These are phyloP conservation scores for Copidosoma floridanum DNA, from an alignment of 1,140 invertebrate species.

Conservation along the genomic window DNA sequence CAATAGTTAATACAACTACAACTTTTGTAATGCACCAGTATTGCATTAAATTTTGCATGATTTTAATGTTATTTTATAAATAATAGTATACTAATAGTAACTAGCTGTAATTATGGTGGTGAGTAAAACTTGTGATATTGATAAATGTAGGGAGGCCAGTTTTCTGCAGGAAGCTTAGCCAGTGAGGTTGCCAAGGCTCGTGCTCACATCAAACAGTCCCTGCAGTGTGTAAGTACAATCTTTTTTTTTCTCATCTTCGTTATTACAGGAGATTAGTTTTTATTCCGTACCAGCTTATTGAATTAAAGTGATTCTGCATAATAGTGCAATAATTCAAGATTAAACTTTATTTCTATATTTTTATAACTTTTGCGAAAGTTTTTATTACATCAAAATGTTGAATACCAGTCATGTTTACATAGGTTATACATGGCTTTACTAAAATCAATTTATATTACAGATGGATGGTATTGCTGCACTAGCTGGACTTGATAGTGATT, in stretches of 20 bases:
- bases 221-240: slow-evolving; percentile 60
- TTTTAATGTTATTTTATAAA: no score
- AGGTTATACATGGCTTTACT: no score
- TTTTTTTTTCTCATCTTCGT: background rate
- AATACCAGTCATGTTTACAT: no score
- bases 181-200: slow-evolving; percentile 60
- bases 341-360: background rate
- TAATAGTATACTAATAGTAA: no score
- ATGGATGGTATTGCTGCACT: slow-evolving; percentile 44
- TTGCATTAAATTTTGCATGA: no score
- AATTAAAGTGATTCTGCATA: background rate
- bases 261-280: slow-evolving; percentile 15
- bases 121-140: slow-evolving; percentile 45
- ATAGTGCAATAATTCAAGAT: no score
- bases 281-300: slow-evolving; percentile 12
- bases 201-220: slow-evolving; percentile 60
- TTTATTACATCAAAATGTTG: background rate
- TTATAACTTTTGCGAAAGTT: background rate
- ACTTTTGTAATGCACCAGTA: no score
- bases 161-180: slow-evolving; percentile 55
- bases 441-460: slow-evolving; percentile 39
- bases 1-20: no score
- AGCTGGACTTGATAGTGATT: slow-evolving; percentile 33
- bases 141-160: slow-evolving; percentile 48
- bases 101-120: slow-evolving; percentile 36